Evolutionary conservation across 2,113 vertebrate genomes (phyloP).

Genomic region (Manacus vitellinus): DNA sequence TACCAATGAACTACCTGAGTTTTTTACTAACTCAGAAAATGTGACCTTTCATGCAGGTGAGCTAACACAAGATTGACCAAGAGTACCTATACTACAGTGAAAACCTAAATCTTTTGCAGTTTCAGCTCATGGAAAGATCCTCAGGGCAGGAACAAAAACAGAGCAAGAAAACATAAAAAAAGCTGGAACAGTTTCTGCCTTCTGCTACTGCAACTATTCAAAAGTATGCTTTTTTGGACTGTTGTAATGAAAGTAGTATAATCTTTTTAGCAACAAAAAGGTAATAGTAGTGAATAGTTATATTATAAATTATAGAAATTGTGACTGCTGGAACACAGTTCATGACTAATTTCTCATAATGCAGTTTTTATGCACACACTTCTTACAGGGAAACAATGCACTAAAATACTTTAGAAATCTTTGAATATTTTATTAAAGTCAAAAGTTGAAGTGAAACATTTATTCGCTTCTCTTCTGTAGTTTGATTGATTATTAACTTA

Average conservation of each 20-base stretch:
- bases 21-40: not conserved
- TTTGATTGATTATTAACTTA: not conserved
- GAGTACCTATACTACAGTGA: not conserved
- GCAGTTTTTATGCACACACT: not conserved
- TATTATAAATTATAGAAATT: not conserved
- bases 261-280: not conserved
- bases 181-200: not conserved
- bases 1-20: not conserved
- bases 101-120: not conserved
- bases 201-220: not conserved
- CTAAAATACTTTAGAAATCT: not conserved
- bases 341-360: not conserved
- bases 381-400: not conserved
- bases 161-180: not conserved
- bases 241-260: not conserved
- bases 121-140: not conserved
- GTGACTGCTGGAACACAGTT: not conserved
- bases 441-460: not conserved
- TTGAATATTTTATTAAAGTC: not conserved
- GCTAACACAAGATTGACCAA: not conserved
- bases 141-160: not conserved
- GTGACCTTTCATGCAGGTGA: not conserved
- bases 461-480: not conserved
- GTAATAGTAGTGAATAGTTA: not conserved
- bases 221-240: not conserved